Percentiles rank a stretch among this genome's conserved stretches.
These are phyloP conservation scores for Glaucopsyche alexis DNA, from an alignment of 2,888 invertebrate genomes.

Conservation along the genomic window DNA sequence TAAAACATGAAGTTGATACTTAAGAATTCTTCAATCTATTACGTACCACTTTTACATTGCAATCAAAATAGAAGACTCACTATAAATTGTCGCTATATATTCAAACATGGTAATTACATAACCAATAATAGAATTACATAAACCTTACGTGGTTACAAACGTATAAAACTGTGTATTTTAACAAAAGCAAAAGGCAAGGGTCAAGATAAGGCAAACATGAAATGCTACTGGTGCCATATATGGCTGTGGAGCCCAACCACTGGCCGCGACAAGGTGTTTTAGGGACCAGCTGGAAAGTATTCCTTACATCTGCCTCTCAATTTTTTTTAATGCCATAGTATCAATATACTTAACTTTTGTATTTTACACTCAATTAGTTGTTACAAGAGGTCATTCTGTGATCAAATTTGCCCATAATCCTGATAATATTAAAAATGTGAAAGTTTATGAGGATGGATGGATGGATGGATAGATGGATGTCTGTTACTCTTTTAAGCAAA, in stretches of 20 bases:
- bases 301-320: slow-evolving; percentile 50
- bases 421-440: too few species aligned
- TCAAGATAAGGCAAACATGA: slow-evolving; percentile 53
- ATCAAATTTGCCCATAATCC: too few species aligned
- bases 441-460: too few species aligned
- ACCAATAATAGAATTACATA: slow-evolving; percentile 18
- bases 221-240: slow-evolving; percentile 54
- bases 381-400: too few species aligned
- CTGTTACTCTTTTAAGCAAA: too few species aligned
- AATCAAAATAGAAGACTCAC: not conserved
- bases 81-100: not conserved
- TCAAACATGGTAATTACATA: not conserved
- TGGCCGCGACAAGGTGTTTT: slow-evolving; percentile 53
- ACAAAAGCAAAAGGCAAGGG: slow-evolving; percentile 44
- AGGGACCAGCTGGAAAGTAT: slow-evolving; percentile 52
- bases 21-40: not conserved
- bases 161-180: slow-evolving; percentile 21
- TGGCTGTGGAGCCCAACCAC: slow-evolving; percentile 44
- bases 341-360: not conserved
- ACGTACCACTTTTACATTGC: not conserved
- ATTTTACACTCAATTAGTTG: not conserved
- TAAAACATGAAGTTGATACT: too few species aligned
- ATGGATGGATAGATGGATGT: too few species aligned
- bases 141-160: slow-evolving; percentile 26
- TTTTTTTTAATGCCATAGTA: slow-evolving; percentile 14